Conservation (phyloP, 2,797 vertebrate species). For the Oryzias sinensis region DNA sequence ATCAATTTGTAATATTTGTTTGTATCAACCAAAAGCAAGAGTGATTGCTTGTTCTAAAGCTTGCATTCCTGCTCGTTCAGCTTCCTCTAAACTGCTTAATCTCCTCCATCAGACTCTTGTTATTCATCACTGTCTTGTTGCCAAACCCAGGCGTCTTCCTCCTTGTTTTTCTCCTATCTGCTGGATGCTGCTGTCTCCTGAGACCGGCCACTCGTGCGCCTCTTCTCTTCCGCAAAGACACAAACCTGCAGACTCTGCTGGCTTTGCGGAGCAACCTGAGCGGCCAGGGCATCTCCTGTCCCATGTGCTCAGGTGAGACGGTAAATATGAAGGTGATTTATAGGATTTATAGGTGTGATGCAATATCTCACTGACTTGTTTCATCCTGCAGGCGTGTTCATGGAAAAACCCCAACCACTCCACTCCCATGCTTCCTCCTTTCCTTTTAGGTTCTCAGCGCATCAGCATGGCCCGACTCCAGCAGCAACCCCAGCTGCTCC, state of each 20-base stretch:
- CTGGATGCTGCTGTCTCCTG: constrained; percentile 89
- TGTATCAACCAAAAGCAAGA: no score
- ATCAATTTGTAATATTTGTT: no score
- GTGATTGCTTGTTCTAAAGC: no score
- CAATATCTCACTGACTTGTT: constrained; percentile 4
- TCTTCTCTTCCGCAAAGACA: constrained; percentile 90
- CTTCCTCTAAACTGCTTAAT: constrained; percentile 19
- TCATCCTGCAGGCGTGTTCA: constrained; percentile 87
- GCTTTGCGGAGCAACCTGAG: constrained; percentile 97
- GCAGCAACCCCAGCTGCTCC: constrained; percentile 19
- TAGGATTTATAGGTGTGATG: no score
- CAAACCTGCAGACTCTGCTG: constrained; percentile 94
- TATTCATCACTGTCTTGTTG: constrained; percentile 35
- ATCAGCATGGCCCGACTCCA: constrained; percentile 31
- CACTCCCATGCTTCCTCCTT: constrained; percentile 80
- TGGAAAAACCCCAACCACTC: constrained; percentile 92
- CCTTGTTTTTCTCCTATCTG: constrained; percentile 84
- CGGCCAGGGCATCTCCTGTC: constrained; percentile 94
- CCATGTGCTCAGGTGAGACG: constrained; percentile 92
- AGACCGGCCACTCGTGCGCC: constrained; percentile 92
- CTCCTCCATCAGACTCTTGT: constrained; percentile 23
- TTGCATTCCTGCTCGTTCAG: no score
- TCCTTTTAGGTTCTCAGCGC: constrained; percentile 80
- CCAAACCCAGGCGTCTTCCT: constrained; percentile 83
- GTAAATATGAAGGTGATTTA: not conserved